Conservation (phyloP, 2,797 vertebrate species). For the Pyrocephalus nanus region DNA sequence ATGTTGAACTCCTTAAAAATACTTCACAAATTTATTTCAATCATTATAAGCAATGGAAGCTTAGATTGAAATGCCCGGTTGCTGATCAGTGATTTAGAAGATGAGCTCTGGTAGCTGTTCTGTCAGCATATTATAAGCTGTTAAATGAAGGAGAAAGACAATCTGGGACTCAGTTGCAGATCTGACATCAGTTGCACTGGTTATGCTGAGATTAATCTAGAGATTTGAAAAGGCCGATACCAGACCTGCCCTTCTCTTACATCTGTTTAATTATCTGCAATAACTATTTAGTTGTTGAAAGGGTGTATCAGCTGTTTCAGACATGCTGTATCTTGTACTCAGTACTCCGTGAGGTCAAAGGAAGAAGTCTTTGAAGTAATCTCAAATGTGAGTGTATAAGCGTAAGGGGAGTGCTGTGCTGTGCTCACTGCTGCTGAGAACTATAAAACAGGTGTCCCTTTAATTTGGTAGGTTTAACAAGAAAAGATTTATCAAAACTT, state of each 20-base stretch:
- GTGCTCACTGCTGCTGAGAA: neutral
- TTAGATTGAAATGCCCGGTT: neutral
- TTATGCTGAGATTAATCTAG: constrained; percentile 54
- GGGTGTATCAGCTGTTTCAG: constrained; percentile 62
- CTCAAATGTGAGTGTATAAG: neutral
- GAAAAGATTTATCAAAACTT: constrained; percentile 17
- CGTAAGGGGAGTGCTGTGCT: neutral
- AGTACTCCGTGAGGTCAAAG: constrained; percentile 40
- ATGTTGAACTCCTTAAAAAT: neutral
- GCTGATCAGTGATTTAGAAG: neutral
- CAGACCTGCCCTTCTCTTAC: constrained; percentile 55
- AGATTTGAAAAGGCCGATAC: constrained; percentile 61
- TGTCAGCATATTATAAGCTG: constrained; percentile 8
- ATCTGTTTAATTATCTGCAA: constrained; percentile 69
- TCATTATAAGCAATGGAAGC: neutral
- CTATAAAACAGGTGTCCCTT: constrained; percentile 26
- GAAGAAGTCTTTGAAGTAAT: constrained; percentile 68
- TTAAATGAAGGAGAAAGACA: constrained; percentile 22
- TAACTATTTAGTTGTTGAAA: constrained; percentile 70
- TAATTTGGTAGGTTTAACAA: constrained; percentile 31
- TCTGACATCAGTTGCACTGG: neutral
- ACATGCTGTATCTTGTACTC: constrained; percentile 69
- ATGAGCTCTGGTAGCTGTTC: neutral
- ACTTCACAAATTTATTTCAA: neutral
- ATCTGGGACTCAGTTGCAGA: neutral